Conservation (phyloP, 1,140 invertebrate genomes). For the Rhagoletis pomonella region DNA sequence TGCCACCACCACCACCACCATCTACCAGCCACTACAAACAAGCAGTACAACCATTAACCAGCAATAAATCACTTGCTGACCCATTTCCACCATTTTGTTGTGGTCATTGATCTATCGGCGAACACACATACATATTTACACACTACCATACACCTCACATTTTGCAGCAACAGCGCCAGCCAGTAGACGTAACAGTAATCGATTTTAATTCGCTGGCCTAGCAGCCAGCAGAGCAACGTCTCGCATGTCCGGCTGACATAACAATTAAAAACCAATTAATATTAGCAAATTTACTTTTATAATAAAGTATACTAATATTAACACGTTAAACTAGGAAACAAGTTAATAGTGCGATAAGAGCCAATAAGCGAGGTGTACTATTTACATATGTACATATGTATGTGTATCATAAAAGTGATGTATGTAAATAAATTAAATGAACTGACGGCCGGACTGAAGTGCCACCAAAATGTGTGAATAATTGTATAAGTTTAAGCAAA, state of each 20-base stretch:
- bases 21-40: too few relatives aligned
- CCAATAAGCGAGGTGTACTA: neutral
- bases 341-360: neutral
- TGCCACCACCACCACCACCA: neutral
- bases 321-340: neutral
- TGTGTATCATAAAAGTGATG: neutral
- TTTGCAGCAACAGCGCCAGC: neutral
- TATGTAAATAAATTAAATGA: neutral
- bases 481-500: neutral
- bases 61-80: constrained; percentile 24
- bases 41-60: neutral
- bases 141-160: neutral
- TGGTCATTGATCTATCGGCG: constrained; percentile 42
- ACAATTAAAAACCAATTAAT: constrained; percentile 47
- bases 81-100: constrained; percentile 32
- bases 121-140: neutral
- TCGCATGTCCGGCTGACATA: constrained; percentile 36
- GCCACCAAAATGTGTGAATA: neutral
- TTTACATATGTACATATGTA: neutral
- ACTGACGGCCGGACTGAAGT: neutral
- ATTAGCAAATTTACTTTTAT: neutral
- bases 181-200: neutral
- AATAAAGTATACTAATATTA: neutral
- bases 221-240: neutral
- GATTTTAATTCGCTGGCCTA: constrained; percentile 10